These are phyloP conservation scores for Stenchaetothrips biformis DNA, from an alignment of 2,888 invertebrate species.

Conservation along the genomic window DNA sequence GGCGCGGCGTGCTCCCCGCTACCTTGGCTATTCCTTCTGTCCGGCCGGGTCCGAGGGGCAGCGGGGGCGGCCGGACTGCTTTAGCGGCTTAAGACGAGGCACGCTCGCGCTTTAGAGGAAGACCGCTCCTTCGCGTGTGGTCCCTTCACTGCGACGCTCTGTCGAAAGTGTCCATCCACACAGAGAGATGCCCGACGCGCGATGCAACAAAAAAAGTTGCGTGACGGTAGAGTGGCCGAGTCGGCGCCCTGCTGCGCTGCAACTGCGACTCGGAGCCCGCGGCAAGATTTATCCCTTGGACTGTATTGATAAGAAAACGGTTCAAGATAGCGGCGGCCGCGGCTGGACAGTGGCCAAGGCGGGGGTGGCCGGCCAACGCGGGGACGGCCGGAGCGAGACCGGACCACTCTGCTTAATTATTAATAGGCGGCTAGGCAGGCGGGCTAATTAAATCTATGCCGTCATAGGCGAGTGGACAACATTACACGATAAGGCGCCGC, in stretches of 20 bases:
- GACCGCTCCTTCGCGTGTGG: background rate
- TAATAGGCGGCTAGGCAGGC: background rate
- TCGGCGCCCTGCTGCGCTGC: too few relatives aligned
- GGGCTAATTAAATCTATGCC: background rate
- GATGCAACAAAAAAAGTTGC: too few relatives aligned
- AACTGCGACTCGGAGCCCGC: background rate
- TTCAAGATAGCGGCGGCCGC: background rate
- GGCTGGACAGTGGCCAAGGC: slow-evolving; percentile 9
- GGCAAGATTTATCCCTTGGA: background rate
- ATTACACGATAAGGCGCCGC: background rate
- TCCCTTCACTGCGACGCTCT: background rate
- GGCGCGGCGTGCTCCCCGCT: background rate
- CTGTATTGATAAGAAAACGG: background rate
- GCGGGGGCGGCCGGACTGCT: too few relatives aligned
- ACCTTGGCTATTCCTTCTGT: background rate
- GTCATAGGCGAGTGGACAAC: background rate
- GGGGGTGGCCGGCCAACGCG: background rate
- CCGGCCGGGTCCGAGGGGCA: background rate
- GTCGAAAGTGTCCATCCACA: background rate
- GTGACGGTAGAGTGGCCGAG: too few relatives aligned
- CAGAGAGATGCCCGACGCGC: background rate
- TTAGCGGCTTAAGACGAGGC: too few relatives aligned
- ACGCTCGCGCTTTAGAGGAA: background rate
- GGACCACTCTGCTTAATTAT: slow-evolving; percentile 14
- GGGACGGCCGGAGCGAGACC: too few relatives aligned